Conservation (phyloP, 2,888 invertebrate species). For the Eudemis profundana region DNA sequence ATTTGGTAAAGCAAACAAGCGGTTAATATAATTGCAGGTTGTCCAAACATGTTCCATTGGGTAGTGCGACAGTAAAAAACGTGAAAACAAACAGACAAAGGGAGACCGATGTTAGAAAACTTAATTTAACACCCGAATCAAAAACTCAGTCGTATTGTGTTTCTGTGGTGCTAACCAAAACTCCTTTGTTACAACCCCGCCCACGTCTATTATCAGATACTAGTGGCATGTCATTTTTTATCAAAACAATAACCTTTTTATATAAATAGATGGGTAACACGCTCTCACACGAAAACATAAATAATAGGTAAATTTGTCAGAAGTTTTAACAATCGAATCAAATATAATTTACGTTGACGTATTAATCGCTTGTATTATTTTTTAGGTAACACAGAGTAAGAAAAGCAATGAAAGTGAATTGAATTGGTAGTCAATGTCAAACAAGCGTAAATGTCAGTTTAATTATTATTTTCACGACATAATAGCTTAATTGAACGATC, state of each 20-base stretch:
- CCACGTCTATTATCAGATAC: slow-evolving; percentile 83
- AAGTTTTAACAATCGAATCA: slow-evolving; percentile 63
- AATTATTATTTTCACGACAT: neutral
- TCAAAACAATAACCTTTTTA: slow-evolving; percentile 82
- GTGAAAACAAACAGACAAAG: slow-evolving; percentile 65
- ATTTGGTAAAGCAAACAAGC: slow-evolving; percentile 70
- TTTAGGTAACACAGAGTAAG: slow-evolving; percentile 10
- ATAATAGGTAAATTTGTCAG: slow-evolving; percentile 71
- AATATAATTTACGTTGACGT: slow-evolving; percentile 69
- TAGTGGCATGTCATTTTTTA: slow-evolving; percentile 83
- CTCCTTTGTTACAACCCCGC: slow-evolving; percentile 79
- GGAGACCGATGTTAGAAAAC: slow-evolving; percentile 71
- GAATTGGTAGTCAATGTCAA: neutral
- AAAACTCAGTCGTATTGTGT: slow-evolving; percentile 76
- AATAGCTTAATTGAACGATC: neutral
- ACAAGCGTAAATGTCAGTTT: neutral
- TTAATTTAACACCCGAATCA: slow-evolving; percentile 83
- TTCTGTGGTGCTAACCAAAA: slow-evolving; percentile 79
- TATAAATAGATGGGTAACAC: slow-evolving; percentile 61
- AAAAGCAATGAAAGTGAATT: neutral
- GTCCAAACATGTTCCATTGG: slow-evolving; percentile 49
- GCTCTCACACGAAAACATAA: slow-evolving; percentile 63
- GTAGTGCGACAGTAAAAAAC: slow-evolving; percentile 68
- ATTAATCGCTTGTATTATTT: slow-evolving; percentile 57
- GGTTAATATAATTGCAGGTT: slow-evolving; percentile 55